Conservation (phyloP, 2,888 invertebrate species). For the Charanyca ferruginea region DNA sequence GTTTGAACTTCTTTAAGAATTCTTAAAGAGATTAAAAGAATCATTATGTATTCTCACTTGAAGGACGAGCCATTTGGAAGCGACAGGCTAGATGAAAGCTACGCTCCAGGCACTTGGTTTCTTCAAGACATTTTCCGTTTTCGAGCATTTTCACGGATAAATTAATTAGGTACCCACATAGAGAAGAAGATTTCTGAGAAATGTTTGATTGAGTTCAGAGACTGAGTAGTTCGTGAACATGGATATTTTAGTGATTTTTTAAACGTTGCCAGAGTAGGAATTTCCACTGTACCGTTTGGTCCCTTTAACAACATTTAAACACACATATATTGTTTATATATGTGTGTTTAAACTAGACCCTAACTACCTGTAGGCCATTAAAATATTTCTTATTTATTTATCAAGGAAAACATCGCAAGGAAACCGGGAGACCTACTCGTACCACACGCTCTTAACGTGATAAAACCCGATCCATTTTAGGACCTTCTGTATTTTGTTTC, state of each 20-base stretch:
- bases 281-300: neutral
- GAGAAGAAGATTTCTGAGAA: conserved; percentile 10
- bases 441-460: too few relatives aligned
- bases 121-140: conserved; percentile 37
- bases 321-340: too few relatives aligned
- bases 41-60: conserved; percentile 88
- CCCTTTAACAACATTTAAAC: too few relatives aligned
- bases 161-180: conserved; percentile 42
- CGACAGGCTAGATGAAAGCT: conserved; percentile 87
- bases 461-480: too few relatives aligned
- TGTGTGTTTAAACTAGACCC: too few relatives aligned
- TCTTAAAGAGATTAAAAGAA: conserved; percentile 88
- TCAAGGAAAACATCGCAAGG: too few relatives aligned
- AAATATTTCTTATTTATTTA: too few relatives aligned
- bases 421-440: too few relatives aligned
- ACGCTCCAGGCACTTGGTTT: conserved; percentile 72
- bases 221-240: neutral
- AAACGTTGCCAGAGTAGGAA: neutral
- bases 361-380: too few relatives aligned
- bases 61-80: conserved; percentile 66
- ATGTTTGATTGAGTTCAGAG: neutral
- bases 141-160: conserved; percentile 32
- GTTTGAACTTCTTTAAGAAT: conserved; percentile 86
- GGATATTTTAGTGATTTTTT: neutral
- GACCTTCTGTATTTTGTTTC: too few relatives aligned